These are phyloP conservation scores for Anoplius nigerrimus DNA, from an alignment of 2,888 invertebrate genomes.

Conservation along the genomic window DNA sequence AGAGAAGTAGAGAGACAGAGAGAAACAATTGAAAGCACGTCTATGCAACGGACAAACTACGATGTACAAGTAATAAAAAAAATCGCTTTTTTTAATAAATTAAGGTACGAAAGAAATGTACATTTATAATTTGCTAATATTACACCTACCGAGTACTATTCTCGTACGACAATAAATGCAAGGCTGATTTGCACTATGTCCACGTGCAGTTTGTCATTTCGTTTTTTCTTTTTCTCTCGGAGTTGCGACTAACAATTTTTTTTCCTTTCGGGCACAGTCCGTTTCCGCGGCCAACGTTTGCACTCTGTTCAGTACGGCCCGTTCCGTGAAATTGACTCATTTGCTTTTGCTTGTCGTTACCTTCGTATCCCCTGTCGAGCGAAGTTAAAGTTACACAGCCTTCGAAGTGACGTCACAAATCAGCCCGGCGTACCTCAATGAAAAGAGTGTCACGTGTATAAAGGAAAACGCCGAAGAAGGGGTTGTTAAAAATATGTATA, in stretches of 20 bases:
- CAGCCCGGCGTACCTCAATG: conserved; percentile 47
- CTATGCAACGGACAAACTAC: conserved; percentile 46
- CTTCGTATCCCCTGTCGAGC: conserved; percentile 14
- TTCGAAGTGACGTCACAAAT: conserved; percentile 45
- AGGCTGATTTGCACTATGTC: conserved; percentile 52
- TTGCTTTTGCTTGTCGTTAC: conserved; percentile 14
- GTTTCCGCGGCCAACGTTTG: no score
- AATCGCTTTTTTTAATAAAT: conserved; percentile 57
- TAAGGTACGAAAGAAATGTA: conserved; percentile 57
- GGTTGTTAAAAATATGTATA: conserved; percentile 57
- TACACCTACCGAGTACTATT: conserved; percentile 42
- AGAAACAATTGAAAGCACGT: conserved; percentile 45
- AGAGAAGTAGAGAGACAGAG: conserved; percentile 21
- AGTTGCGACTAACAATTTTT: neutral
- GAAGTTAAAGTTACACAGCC: conserved; percentile 48
- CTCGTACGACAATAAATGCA: conserved; percentile 43
- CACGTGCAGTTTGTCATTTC: conserved; percentile 34
- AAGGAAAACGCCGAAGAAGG: conserved; percentile 30
- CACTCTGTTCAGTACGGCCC: no score
- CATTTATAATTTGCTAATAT: conserved; percentile 49
- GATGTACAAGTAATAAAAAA: conserved; percentile 52
- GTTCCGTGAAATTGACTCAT: neutral
- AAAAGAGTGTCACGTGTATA: conserved; percentile 31
- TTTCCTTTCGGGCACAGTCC: neutral
- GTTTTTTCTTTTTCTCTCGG: neutral